phyloP scores from a whole-genome alignment of 1,140 invertebrate species.

The Bombyx mandarina region DNA sequence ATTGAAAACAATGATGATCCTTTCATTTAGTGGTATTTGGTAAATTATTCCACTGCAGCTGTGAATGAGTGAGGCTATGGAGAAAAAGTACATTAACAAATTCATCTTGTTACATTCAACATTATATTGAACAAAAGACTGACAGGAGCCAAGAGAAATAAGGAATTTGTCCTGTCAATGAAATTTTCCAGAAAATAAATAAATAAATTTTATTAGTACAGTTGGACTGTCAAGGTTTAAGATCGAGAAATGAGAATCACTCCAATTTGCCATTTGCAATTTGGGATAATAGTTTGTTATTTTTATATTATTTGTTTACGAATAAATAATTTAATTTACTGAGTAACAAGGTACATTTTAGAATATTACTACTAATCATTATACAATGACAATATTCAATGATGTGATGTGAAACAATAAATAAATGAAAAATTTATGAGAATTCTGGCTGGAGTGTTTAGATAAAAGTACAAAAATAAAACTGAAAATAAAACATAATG shows the following conservation, averaged over 20 bases:
- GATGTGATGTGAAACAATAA: too few relatives aligned
- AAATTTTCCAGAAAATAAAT: constrained; percentile 57
- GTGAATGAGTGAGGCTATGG: constrained; percentile 54
- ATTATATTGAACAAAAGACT: constrained; percentile 10
- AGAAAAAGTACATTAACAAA: constrained; percentile 53
- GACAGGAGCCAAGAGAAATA: constrained; percentile 64
- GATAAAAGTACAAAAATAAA: too few relatives aligned
- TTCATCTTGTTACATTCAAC: neutral
- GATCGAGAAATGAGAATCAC: too few relatives aligned
- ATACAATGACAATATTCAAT: too few relatives aligned
- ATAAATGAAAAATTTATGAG: too few relatives aligned
- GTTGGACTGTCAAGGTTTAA: neutral
- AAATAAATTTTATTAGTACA: constrained; percentile 1
- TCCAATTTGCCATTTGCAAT: too few relatives aligned
- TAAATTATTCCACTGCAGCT: constrained; percentile 67
- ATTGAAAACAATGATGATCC: constrained; percentile 47
- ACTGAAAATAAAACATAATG: too few relatives aligned
- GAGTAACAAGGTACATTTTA: too few relatives aligned
- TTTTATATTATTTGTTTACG: neutral
- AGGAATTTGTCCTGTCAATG: constrained; percentile 50
- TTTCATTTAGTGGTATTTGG: constrained; percentile 34
- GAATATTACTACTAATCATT: too few relatives aligned
- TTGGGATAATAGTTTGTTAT: neutral
- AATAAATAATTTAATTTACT: neutral
- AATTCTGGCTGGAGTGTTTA: too few relatives aligned